A percentile compares a stretch with the other conserved stretches of the same genome.
phyloP scores from a whole-genome alignment of 1,140 invertebrate species.

The Cydia fagiglandana region DNA sequence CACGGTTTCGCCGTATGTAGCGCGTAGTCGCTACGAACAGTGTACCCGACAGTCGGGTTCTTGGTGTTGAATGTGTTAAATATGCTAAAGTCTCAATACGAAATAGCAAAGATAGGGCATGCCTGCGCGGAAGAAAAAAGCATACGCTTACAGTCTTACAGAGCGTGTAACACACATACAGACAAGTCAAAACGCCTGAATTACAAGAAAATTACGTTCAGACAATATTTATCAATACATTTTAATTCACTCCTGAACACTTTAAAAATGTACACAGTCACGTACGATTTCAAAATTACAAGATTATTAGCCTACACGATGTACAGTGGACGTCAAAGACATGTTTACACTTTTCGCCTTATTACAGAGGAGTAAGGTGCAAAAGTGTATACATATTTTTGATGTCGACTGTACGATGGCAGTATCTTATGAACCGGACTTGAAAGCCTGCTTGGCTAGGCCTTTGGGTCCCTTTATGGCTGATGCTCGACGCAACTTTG shows the following conservation, averaged over 20 bases:
- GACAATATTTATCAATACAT: neutral
- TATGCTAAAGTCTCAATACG: neutral
- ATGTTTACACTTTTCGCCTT: too few relatives aligned
- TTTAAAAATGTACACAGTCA: conserved; percentile 8
- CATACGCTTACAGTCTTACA: conserved; percentile 4
- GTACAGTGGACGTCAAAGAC: neutral
- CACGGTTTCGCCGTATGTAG: too few relatives aligned
- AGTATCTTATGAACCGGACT: neutral
- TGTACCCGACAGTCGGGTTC: too few relatives aligned
- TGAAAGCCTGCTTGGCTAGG: neutral
- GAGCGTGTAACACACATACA: conserved; percentile 1
- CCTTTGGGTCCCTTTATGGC: too few relatives aligned
- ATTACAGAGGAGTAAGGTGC: too few relatives aligned
- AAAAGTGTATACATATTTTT: too few relatives aligned
- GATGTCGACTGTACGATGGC: too few relatives aligned
- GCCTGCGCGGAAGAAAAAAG: neutral
- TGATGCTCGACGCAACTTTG: too few relatives aligned
- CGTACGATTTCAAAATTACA: neutral
- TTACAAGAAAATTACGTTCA: neutral
- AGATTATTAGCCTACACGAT: neutral
- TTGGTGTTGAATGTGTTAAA: too few relatives aligned
- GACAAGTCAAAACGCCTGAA: neutral
- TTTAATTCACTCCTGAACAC: neutral
- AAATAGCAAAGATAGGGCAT: neutral
- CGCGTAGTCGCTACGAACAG: too few relatives aligned